Conservation (phyloP, 2,113 vertebrate genomes). For the Albula glossodonta region DNA sequence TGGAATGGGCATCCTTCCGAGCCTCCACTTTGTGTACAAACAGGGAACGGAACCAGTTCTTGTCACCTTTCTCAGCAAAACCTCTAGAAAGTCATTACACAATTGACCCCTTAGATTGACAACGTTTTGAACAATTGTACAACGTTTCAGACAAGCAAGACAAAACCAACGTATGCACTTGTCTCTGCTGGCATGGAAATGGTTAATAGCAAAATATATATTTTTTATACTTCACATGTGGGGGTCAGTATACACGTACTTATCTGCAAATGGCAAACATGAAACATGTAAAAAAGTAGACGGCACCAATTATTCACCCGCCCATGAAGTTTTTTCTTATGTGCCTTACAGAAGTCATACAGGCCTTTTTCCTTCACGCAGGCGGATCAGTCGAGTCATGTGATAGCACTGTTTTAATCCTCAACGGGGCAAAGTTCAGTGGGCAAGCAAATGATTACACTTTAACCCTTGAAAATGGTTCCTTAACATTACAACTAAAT, state of each 20-base stretch:
- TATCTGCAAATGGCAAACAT: neutral
- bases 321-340: too few species aligned
- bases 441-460: slow-evolving; percentile 49
- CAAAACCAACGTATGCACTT: too few species aligned
- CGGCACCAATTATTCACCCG: too few species aligned
- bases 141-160: neutral
- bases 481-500: neutral
- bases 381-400: slow-evolving; percentile 3
- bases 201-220: too few species aligned
- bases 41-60: slow-evolving; percentile 89
- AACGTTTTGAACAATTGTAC: slow-evolving; percentile 28
- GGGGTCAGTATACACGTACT: neutral
- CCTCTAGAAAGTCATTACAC: slow-evolving; percentile 66
- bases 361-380: neutral
- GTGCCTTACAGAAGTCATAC: neutral
- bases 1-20: slow-evolving; percentile 94
- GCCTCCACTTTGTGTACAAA: slow-evolving; percentile 91
- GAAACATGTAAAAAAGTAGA: neutral
- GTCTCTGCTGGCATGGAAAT: too few species aligned
- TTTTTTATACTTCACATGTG: neutral
- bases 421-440: slow-evolving; percentile 56
- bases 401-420: neutral
- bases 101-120: slow-evolving; percentile 14
- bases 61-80: slow-evolving; percentile 76
- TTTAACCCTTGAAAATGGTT: neutral